These are phyloP conservation scores for Meiosimyza platycephala DNA, from an alignment of 2,888 invertebrate genomes.

Conservation along the genomic window DNA sequence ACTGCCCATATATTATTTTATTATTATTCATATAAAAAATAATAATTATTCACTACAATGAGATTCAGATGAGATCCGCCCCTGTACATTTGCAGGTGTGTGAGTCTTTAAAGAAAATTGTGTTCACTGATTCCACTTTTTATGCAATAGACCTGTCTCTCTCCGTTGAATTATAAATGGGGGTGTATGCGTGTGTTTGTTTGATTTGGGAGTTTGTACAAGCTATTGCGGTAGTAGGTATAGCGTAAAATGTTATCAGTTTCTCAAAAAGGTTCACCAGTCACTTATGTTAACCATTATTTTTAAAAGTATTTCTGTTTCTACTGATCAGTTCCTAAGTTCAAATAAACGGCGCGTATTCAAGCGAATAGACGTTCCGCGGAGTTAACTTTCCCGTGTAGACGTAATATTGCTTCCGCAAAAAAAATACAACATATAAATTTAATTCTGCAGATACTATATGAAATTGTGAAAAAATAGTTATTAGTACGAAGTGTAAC, in stretches of 20 bases:
- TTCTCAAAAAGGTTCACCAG: conserved; percentile 43
- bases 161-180: no score
- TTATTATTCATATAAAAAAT: no score
- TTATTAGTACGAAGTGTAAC: not conserved
- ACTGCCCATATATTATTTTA: no score
- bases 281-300: conserved; percentile 43
- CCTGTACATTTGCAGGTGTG: no score
- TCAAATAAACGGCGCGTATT: conserved; percentile 49
- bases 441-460: not conserved
- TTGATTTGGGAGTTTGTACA: no score
- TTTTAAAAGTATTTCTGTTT: conserved; percentile 55
- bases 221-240: not conserved
- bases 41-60: no score
- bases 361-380: conserved; percentile 42
- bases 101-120: no score
- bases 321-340: conserved; percentile 53
- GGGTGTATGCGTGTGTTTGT: no score
- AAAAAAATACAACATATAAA: no score
- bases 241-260: conserved; percentile 46
- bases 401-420: conserved; percentile 1
- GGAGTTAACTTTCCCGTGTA: conserved; percentile 8
- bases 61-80: no score
- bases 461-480: not conserved
- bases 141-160: no score
- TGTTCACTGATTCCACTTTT: no score